Percentiles rank a stretch among this genome's conserved stretches.
Conservation (phyloP, 1,140 invertebrate genomes). For the Nymphalis io region DNA sequence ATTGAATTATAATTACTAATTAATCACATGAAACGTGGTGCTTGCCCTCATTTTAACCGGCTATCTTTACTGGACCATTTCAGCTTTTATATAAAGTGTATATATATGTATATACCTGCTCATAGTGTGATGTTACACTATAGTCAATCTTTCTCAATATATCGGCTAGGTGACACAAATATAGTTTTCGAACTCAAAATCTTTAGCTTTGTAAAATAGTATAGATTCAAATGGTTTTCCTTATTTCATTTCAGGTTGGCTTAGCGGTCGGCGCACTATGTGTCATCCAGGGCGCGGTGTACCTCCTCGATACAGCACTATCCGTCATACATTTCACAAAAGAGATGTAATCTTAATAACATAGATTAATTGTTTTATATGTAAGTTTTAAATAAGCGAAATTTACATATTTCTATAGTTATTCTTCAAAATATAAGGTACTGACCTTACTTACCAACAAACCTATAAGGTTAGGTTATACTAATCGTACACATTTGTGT, state of each 20-base stretch:
- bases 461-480: neutral
- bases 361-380: conserved; percentile 14
- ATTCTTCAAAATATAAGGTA: neutral
- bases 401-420: conserved; percentile 1
- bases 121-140: too few relatives aligned
- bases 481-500: neutral
- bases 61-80: too few relatives aligned
- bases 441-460: neutral
- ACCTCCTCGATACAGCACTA: conserved; percentile 88
- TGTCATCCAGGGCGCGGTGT: conserved; percentile 88
- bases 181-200: too few relatives aligned
- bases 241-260: conserved; percentile 82
- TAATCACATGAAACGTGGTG: too few relatives aligned
- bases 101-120: too few relatives aligned
- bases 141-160: too few relatives aligned
- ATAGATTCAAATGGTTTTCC: too few relatives aligned
- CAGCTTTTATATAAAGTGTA: too few relatives aligned
- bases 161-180: too few relatives aligned
- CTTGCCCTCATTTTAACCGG: too few relatives aligned
- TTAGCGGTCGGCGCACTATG: conserved; percentile 89
- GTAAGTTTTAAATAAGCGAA: conserved; percentile 10
- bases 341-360: conserved; percentile 71
- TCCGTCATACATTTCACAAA: conserved; percentile 87
- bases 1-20: too few relatives aligned
- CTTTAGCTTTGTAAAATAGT: too few relatives aligned